A percentile compares a stretch with the other conserved stretches of the same genome.
phyloP scores from a whole-genome alignment of 2,113 vertebrate species.

The Apodemus sylvaticus region DNA sequence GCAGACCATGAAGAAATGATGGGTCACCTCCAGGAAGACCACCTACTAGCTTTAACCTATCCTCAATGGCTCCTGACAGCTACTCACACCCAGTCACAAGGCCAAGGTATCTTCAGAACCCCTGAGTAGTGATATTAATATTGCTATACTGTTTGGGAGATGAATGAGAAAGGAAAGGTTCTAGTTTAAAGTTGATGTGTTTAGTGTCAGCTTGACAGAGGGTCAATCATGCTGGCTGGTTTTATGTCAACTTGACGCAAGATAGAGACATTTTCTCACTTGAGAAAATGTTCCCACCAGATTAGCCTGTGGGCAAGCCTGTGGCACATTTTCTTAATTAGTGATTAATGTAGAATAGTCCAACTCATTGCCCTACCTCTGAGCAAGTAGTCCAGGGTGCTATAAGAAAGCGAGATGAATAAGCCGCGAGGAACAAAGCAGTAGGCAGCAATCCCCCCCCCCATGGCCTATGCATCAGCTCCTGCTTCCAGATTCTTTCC shows the following conservation, averaged over 20 bases:
- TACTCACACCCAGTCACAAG: not conserved
- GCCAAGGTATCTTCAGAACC: not conserved
- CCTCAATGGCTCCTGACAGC: no score
- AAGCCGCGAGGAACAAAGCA: not conserved
- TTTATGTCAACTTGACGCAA: not conserved
- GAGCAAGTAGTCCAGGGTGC: not conserved
- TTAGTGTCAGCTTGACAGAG: not conserved
- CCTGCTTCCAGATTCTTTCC: not conserved
- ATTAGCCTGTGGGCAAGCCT: not conserved
- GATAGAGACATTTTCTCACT: not conserved
- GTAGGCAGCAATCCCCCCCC: not conserved
- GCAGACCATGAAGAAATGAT: no score
- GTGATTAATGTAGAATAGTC: not conserved
- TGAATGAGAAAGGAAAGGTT: not conserved
- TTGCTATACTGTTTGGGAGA: not conserved
- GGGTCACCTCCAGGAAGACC: no score
- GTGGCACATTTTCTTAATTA: not conserved
- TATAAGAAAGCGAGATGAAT: not conserved
- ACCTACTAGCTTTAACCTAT: no score
- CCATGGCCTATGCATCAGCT: not conserved
- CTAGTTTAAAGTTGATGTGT: not conserved
- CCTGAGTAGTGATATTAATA: not conserved
- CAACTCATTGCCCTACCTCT: not conserved
- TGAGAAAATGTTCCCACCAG: not conserved
- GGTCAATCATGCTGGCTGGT: not conserved